These are phyloP conservation scores for Tauraco erythrolophus DNA, from an alignment of 2,113 vertebrate genomes.

Conservation along the genomic window DNA sequence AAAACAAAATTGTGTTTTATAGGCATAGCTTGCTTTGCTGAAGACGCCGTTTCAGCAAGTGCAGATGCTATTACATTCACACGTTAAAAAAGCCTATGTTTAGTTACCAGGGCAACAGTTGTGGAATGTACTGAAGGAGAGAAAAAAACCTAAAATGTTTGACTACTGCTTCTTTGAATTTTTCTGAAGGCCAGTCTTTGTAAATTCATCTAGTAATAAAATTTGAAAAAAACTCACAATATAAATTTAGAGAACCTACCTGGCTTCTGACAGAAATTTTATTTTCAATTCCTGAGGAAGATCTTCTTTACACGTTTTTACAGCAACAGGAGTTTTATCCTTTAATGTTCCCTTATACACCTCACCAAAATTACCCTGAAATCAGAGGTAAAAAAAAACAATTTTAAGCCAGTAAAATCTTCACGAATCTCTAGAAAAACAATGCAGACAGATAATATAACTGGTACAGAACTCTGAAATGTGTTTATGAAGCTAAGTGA, in stretches of 20 bases:
- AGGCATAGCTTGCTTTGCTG: not conserved
- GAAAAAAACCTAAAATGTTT: not conserved
- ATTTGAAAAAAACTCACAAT: not conserved
- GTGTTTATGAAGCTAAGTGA: not conserved
- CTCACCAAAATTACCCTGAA: conserved; percentile 96
- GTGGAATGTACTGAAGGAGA: not conserved
- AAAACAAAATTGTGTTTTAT: not conserved
- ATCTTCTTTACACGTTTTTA: conserved; percentile 99
- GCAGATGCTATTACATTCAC: not conserved
- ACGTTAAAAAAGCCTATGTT: not conserved
- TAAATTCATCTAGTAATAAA: not conserved
- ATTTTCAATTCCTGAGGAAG: conserved; percentile 87
- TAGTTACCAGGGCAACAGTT: not conserved
- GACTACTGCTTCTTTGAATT: not conserved
- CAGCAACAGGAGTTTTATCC: conserved; percentile 92
- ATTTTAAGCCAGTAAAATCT: not conserved
- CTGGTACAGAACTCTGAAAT: not conserved
- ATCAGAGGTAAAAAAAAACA: not conserved
- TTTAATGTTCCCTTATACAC: conserved; percentile 94
- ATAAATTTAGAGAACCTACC: conserved; percentile 74
- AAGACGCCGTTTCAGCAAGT: not conserved
- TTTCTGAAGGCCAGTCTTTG: not conserved
- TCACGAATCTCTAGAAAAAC: not conserved
- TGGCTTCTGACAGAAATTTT: conserved; percentile 96
- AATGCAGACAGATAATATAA: not conserved